Evolutionary conservation across 2,113 vertebrate species (phyloP).

Genomic region (Pseudonaja textilis): DNA sequence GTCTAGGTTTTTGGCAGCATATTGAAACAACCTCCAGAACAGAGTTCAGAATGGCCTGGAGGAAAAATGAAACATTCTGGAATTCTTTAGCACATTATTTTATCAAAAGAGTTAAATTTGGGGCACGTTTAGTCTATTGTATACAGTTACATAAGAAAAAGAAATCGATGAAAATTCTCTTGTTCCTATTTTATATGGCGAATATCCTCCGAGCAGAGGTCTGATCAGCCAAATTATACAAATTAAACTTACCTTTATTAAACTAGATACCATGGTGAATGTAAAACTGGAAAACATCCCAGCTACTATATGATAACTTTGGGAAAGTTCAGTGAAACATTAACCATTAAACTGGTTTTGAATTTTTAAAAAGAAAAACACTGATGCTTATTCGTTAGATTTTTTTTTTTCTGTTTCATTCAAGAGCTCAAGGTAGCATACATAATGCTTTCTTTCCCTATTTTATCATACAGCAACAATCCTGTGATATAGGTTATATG

Average conservation of each 20-base stretch:
- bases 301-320: not conserved
- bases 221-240: not conserved
- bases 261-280: not conserved
- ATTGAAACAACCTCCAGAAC: not conserved
- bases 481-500: not conserved
- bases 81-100: not conserved
- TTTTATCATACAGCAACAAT: not conserved
- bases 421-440: not conserved
- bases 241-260: no score
- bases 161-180: not conserved
- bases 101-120: not conserved
- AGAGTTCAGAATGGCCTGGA: not conserved
- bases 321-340: not conserved
- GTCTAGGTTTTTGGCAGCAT: not conserved
- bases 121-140: not conserved
- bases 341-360: not conserved
- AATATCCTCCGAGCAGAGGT: not conserved
- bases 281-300: not conserved
- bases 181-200: not conserved
- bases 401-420: not conserved
- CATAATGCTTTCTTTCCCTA: not conserved
- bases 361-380: not conserved
- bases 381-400: not conserved
- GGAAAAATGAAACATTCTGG: not conserved
- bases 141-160: not conserved